Conservation (phyloP, 2,888 invertebrate species). For the Agrotis puta region DNA sequence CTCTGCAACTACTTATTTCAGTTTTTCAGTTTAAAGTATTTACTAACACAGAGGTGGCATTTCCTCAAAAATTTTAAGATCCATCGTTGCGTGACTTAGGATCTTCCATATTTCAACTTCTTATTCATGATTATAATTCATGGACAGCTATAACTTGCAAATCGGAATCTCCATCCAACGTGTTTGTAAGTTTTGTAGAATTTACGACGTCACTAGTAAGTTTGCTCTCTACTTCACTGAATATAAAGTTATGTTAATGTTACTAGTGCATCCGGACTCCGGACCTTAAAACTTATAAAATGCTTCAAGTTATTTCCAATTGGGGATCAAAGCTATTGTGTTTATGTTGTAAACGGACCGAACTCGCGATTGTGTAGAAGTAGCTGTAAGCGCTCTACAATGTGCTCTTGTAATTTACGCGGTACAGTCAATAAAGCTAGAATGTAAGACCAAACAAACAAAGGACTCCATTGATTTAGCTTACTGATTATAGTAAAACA, state of each 20-base stretch:
- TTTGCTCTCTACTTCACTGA: slow-evolving; percentile 85
- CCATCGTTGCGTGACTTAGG: slow-evolving; percentile 47
- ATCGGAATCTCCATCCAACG: slow-evolving; percentile 83
- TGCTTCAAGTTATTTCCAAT: slow-evolving; percentile 81
- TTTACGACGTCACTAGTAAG: slow-evolving; percentile 88
- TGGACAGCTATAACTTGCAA: slow-evolving; percentile 83
- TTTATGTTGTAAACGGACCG: slow-evolving; percentile 52
- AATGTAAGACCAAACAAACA: slow-evolving; percentile 24
- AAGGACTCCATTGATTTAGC: background rate
- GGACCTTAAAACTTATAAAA: slow-evolving; percentile 87
- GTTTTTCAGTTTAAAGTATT: background rate
- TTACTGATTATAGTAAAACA: slow-evolving; percentile 31
- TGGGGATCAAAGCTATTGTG: slow-evolving; percentile 73
- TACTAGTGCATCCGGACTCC: slow-evolving; percentile 81
- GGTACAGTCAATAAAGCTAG: slow-evolving; percentile 10
- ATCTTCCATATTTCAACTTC: slow-evolving; percentile 68
- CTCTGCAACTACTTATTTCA: background rate
- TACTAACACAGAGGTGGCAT: slow-evolving; percentile 8
- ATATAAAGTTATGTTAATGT: slow-evolving; percentile 90
- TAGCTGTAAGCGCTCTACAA: slow-evolving; percentile 40
- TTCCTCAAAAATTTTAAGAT: slow-evolving; percentile 15
- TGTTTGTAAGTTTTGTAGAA: slow-evolving; percentile 87
- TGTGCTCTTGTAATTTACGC: slow-evolving; percentile 19
- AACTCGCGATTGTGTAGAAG: slow-evolving; percentile 21
- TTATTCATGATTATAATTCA: slow-evolving; percentile 77